These are phyloP conservation scores for Oryzias curvinotus DNA, from an alignment of 2,113 vertebrate species.

Conservation along the genomic window DNA sequence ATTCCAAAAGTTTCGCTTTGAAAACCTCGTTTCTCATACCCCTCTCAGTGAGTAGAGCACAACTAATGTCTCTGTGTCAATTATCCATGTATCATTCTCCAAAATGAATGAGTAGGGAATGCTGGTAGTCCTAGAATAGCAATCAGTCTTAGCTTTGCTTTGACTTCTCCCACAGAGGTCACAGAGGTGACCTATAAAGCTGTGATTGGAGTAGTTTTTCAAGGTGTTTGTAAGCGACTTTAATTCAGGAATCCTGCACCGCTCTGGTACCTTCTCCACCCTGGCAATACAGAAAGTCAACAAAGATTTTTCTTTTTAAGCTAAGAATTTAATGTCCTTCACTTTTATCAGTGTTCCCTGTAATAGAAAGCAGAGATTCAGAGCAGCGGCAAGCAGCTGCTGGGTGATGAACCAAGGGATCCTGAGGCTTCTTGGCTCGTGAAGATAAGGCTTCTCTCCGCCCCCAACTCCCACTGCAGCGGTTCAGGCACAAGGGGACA, in stretches of 20 bases:
- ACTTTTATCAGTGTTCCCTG: conserved; percentile 43
- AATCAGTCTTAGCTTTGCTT: background rate
- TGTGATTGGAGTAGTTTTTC: background rate
- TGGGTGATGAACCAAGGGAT: conserved; percentile 61
- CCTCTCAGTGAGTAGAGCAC: no score
- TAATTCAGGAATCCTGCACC: background rate
- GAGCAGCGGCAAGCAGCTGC: conserved; percentile 51
- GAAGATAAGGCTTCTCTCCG: conserved; percentile 58
- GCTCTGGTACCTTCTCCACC: background rate
- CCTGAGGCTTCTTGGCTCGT: conserved; percentile 47
- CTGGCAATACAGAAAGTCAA: conserved; percentile 2
- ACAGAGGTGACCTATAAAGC: background rate
- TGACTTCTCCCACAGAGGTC: background rate
- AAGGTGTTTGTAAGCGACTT: background rate
- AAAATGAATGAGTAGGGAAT: background rate
- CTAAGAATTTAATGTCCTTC: conserved; percentile 22
- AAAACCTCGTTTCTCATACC: no score
- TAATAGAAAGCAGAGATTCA: conserved; percentile 48
- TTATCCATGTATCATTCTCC: background rate
- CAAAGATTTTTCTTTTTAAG: conserved; percentile 17
- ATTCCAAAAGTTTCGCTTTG: no score
- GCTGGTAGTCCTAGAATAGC: background rate
- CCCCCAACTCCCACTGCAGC: conserved; percentile 36
- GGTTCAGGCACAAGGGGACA: conserved; percentile 31
- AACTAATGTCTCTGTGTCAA: background rate